Conservation (phyloP, 2,888 invertebrate species). For the Lasioglossum pauxillum region DNA sequence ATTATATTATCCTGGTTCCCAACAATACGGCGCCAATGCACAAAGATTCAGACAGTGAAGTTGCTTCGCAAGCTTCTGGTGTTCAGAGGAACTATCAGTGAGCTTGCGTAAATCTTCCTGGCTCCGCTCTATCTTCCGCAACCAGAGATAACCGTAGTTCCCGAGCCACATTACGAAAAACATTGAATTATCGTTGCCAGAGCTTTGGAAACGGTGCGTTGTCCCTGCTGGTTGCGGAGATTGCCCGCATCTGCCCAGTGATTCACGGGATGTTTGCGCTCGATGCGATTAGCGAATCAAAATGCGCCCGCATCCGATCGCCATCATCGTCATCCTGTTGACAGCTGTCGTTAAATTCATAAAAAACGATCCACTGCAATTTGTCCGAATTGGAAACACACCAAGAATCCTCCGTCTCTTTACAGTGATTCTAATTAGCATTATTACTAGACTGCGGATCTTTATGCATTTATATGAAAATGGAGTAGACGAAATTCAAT, state of each 20-base stretch:
- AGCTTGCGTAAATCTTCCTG: not conserved
- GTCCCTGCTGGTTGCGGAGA: not conserved
- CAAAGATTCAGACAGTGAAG: not conserved
- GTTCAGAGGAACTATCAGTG: not conserved
- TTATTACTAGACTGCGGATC: too few relatives aligned
- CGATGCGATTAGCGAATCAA: conserved; percentile 36
- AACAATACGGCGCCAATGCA: not conserved
- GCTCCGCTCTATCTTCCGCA: not conserved
- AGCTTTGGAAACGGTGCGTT: conserved; percentile 1
- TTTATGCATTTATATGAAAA: too few relatives aligned
- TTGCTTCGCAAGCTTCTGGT: not conserved
- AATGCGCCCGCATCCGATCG: conserved; percentile 34
- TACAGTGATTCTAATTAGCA: not conserved
- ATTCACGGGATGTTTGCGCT: conserved; percentile 40
- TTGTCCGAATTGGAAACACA: not conserved
- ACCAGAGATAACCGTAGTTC: conserved; percentile 6
- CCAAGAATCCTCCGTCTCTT: not conserved
- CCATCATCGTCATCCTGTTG: not conserved
- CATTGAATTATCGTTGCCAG: conserved; percentile 19
- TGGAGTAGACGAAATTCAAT: too few relatives aligned
- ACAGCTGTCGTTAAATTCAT: not conserved
- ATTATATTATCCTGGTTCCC: too few relatives aligned
- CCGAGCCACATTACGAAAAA: not conserved
- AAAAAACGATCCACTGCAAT: not conserved
- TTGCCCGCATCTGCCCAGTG: conserved; percentile 39